These are phyloP conservation scores for Virgularia gustaviana DNA, from an alignment of 92 coral and sea anemone genomes.

Conservation along the genomic window DNA sequence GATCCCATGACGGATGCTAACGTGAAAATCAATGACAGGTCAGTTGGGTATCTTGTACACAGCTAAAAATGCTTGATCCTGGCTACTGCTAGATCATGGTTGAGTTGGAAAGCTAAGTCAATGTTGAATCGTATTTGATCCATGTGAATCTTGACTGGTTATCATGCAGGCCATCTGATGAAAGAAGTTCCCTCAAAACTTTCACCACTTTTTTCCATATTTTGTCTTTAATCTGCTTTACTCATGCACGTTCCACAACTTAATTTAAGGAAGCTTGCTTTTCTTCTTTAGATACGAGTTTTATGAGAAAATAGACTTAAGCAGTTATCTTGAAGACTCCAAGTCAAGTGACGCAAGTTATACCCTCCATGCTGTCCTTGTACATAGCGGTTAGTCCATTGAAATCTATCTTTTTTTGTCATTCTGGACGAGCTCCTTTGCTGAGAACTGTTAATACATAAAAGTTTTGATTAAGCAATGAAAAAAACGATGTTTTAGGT, in stretches of 20 bases:
- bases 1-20: constrained; percentile 94
- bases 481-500: constrained; percentile 66
- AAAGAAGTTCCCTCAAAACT: constrained; percentile 6
- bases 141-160: not conserved
- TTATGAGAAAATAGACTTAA: constrained; percentile 82
- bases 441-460: too few species aligned
- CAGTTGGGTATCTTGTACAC: too few species aligned
- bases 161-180: not conserved
- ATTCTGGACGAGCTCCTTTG: too few species aligned
- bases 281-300: constrained; percentile 88
- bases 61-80: too few species aligned
- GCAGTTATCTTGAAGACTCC: constrained; percentile 74
- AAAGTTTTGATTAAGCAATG: too few species aligned
- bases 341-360: constrained; percentile 63
- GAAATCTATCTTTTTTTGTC: too few species aligned
- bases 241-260: too few species aligned
- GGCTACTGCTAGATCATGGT: too few species aligned
- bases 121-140: not conserved
- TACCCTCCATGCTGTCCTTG: constrained; percentile 93
- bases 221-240: too few species aligned
- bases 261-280: too few species aligned
- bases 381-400: constrained; percentile 95
- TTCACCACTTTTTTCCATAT: too few species aligned
- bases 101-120: too few species aligned
- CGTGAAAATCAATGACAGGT: constrained; percentile 98